A percentile compares a stretch with the other conserved stretches of the same genome.
Evolutionary conservation across 2,797 vertebrate species (phyloP).

Genomic region (Stomatorhinus walkeri): DNA sequence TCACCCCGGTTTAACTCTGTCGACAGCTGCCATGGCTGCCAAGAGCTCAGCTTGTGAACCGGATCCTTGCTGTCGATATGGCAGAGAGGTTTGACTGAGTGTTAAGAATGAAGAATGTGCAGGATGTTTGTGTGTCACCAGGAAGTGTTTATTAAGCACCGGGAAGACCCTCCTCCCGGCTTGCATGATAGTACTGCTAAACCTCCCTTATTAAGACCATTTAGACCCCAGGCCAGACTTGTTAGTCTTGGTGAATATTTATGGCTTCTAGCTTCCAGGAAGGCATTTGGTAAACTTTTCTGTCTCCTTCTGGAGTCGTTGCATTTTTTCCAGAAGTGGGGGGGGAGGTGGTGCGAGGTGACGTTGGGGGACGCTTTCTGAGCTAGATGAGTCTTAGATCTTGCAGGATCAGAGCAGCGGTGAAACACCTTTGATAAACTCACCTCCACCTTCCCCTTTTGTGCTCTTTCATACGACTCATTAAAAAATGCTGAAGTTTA

Average conservation of each 20-base stretch:
- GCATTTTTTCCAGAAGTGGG: background rate
- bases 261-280: conserved; percentile 7
- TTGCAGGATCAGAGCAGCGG: background rate
- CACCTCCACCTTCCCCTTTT: background rate
- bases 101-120: background rate
- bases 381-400: background rate
- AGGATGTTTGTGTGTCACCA: background rate
- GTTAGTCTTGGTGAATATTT: background rate
- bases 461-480: background rate
- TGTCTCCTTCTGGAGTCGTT: background rate
- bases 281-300: background rate
- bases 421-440: background rate
- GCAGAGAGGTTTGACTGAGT: background rate
- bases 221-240: background rate
- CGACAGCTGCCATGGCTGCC: background rate
- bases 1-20: background rate
- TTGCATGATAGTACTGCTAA: background rate
- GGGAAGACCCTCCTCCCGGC: background rate
- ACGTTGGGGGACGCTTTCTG: background rate
- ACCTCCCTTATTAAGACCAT: background rate
- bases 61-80: background rate
- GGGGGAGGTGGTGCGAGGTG: background rate
- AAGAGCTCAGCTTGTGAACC: background rate
- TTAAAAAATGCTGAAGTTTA: background rate
- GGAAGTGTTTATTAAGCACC: background rate